Percentiles rank a stretch among this genome's conserved stretches.
These are phyloP conservation scores for Lepidocyrtoides sp. DNA, from an alignment of 2,888 invertebrate species.

Conservation along the genomic window DNA sequence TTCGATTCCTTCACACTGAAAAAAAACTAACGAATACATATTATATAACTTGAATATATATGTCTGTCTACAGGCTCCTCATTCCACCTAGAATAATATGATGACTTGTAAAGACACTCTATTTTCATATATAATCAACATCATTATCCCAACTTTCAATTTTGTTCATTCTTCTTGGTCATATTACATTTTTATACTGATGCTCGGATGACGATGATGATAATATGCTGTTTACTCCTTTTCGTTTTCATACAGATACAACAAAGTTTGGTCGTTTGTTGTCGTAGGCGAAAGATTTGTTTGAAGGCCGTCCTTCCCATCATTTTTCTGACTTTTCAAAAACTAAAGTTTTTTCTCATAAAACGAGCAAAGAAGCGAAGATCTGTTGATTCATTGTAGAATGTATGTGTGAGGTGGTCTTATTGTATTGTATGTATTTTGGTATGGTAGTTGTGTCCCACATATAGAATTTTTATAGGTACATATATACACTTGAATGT, in stretches of 20 bases:
- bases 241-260: constrained; percentile 1
- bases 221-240: constrained; percentile 20
- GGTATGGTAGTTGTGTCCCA: constrained; percentile 73
- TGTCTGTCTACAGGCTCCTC: not conserved
- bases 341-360: constrained; percentile 61
- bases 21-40: not conserved
- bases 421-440: no score
- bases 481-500: constrained; percentile 23
- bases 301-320: constrained; percentile 79
- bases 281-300: constrained; percentile 77
- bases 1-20: constrained; percentile 8
- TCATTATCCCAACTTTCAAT: constrained; percentile 71
- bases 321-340: constrained; percentile 71
- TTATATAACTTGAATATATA: not conserved
- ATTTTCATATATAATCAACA: constrained; percentile 35
- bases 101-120: constrained; percentile 15
- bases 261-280: constrained; percentile 9
- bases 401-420: constrained; percentile 51
- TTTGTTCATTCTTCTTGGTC: constrained; percentile 68
- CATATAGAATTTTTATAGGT: constrained; percentile 53
- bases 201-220: constrained; percentile 34
- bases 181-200: constrained; percentile 60
- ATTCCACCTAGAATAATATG: not conserved
- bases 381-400: constrained; percentile 51
- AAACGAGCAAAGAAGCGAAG: constrained; percentile 43